These are phyloP conservation scores for Leptopilina myrica DNA, from an alignment of 2,888 invertebrate species.

Conservation along the genomic window DNA sequence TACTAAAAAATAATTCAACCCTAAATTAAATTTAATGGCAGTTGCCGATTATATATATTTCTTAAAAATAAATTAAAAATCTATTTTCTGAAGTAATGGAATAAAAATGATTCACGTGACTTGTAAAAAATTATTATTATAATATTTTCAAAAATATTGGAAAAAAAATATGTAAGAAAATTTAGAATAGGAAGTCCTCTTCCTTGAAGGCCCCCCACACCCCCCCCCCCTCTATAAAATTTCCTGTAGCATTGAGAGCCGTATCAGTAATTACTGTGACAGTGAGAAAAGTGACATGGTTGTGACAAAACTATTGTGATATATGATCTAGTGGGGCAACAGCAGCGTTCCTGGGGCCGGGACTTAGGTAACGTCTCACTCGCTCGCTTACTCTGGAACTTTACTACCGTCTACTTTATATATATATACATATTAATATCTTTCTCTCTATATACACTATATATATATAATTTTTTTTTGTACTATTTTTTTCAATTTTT, in stretches of 20 bases:
- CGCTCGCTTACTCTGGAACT: conserved; percentile 72
- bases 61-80: too few species aligned
- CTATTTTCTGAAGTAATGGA: too few species aligned
- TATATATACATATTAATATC: conserved; percentile 47
- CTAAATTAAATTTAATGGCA: too few species aligned
- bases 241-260: conserved; percentile 51
- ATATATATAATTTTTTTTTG: conserved; percentile 40
- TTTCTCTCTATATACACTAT: conserved; percentile 41
- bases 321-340: conserved; percentile 80
- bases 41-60: too few species aligned
- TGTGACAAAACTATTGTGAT: conserved; percentile 75
- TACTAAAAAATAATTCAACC: too few species aligned
- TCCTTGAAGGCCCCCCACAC: conserved; percentile 10
- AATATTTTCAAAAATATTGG: background rate
- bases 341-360: conserved; percentile 81
- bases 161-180: background rate
- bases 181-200: conserved; percentile 25
- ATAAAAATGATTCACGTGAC: conserved; percentile 52
- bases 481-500: conserved; percentile 34
- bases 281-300: conserved; percentile 68
- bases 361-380: conserved; percentile 80
- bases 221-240: conserved; percentile 41
- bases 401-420: conserved; percentile 66
- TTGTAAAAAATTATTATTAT: conserved; percentile 52
- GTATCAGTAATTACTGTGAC: conserved; percentile 54